Conservation (phyloP, 2,113 vertebrate species). For the Geococcyx californianus region DNA sequence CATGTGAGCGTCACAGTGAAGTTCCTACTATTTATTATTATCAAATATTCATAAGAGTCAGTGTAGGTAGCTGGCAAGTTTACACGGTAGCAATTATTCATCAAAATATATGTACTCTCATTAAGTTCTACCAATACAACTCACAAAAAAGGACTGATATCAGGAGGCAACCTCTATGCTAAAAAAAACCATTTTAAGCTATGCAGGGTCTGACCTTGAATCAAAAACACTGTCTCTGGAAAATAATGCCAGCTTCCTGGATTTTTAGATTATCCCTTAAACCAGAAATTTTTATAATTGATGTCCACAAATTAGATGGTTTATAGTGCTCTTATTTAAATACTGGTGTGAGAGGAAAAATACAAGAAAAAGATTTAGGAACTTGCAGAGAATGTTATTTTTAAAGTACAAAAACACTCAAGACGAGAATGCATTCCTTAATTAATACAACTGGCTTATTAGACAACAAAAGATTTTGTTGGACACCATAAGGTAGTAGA, state of each 20-base stretch:
- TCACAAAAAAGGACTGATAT: not conserved
- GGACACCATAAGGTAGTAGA: not conserved
- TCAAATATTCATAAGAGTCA: conserved; percentile 40
- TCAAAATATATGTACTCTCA: conserved; percentile 2
- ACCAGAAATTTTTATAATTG: not conserved
- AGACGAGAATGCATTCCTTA: not conserved
- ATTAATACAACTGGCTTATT: not conserved
- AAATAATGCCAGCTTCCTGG: not conserved
- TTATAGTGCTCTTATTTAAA: not conserved
- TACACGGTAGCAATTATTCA: conserved; percentile 10
- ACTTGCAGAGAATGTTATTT: not conserved
- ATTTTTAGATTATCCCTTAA: not conserved
- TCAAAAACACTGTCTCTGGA: not conserved
- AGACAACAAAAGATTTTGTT: not conserved
- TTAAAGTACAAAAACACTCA: not conserved
- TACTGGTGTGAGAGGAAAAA: not conserved
- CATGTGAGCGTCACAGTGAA: not conserved
- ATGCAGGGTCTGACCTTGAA: not conserved
- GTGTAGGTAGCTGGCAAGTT: conserved; percentile 2
- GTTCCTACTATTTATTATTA: conserved; percentile 30
- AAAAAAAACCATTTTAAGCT: not conserved
- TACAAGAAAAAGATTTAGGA: not conserved
- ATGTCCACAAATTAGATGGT: not conserved
- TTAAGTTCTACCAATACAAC: not conserved
- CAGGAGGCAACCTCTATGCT: not conserved